phyloP scores from a whole-genome alignment of 1,140 invertebrate genomes.

The Anoplophora glabripennis region DNA sequence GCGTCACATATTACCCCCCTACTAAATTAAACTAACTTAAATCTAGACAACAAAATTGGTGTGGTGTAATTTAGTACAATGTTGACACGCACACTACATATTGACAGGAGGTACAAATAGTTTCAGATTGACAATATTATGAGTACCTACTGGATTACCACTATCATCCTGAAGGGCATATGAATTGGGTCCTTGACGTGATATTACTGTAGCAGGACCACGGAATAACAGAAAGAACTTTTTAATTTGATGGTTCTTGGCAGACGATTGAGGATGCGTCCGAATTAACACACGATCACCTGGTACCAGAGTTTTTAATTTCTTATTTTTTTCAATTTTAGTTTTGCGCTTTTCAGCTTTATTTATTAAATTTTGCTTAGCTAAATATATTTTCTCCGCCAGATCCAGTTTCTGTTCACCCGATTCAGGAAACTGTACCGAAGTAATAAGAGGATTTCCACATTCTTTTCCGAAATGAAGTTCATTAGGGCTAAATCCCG shows the following conservation, averaged over 20 bases:
- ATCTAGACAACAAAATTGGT: background rate
- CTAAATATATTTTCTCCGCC: background rate
- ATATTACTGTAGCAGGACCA: background rate
- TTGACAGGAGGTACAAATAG: no score
- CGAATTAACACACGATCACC: background rate
- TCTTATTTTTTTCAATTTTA: background rate
- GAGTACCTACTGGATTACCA: no score
- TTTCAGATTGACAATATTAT: no score
- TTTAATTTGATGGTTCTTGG: background rate
- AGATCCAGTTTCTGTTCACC: background rate
- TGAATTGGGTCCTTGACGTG: background rate
- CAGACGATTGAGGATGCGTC: background rate
- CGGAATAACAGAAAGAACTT: background rate
- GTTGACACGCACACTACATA: no score
- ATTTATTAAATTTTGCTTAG: background rate
- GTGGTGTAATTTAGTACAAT: background rate
- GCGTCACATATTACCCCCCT: constrained; percentile 2
- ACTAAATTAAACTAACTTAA: background rate
- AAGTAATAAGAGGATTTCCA: background rate
- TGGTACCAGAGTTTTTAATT: background rate
- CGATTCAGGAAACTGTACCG: background rate
- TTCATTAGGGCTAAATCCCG: constrained; percentile 3
- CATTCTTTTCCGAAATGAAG: background rate
- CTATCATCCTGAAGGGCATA: no score
- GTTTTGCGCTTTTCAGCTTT: background rate